Base-by-base conservation (phyloP, 2,113 vertebrate species). In the Tenebrosternarchus preto region DNA sequence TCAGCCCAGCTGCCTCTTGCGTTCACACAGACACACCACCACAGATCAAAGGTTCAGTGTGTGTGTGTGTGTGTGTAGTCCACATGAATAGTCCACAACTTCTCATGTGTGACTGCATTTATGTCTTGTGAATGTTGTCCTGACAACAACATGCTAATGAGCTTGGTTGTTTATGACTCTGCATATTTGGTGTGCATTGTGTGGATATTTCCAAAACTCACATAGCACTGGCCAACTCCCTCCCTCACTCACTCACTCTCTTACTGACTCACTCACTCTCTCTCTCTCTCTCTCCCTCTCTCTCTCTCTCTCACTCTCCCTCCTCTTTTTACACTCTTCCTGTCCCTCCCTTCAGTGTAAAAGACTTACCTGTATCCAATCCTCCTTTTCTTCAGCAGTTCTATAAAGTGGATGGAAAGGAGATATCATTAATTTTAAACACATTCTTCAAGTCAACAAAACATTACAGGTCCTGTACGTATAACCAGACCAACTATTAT, bases 351-450 rank as follows among this genome's bases (percentile, higher is more conserved):
- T 15, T 12, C 43, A 9, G 17, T 60, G 55, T 56, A 22, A 24
- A 27, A 3, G 59, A 7, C 85, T 94, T 86, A 95, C 97, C 93
- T 96, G 94, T 86, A 98, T 95, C 97, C 97, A 99, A 50, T 96
- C 96, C 87, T 94, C 94, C 84, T 97, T 98, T 87, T 99, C 97
- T 53, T 99, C 96, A 83, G 98, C 96, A 1, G 95, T 96, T 90
- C 97, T 99, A 83, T 76, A 91, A 80, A 20, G 91, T 81, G 90
- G 76, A 80, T 7, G 63, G 50, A 24, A 79, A 31, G 2, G 80
- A 66, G 22, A 69, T 25, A 79, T 50, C n/a, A 27, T 15, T 20
- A 24, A 29, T 56, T 33, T 50, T 3, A 5, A 59, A 1, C 73
- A 0, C 33, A 50, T 24, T 56, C 15, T 19, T 19, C 19, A 64